These are phyloP conservation scores for Anastatus disparis DNA, from an alignment of 1,140 invertebrate species.

Conservation along the genomic window DNA sequence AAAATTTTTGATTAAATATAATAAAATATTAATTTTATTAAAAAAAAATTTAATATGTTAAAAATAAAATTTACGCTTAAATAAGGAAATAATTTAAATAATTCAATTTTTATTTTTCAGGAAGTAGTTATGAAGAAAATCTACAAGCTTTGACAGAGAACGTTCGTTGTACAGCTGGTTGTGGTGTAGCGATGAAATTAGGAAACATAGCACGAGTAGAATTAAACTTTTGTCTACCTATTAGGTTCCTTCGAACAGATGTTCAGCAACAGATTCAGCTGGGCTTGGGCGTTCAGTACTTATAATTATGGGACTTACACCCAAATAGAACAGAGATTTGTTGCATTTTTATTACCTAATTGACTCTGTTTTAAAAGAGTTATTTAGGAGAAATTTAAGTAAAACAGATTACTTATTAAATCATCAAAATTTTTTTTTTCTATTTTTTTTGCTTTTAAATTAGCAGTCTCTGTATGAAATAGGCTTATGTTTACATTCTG, in stretches of 20 bases:
- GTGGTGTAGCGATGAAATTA: conserved; percentile 81
- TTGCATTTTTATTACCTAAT: conserved; percentile 10
- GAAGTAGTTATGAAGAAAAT: conserved; percentile 57
- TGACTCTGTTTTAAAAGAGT: conserved; percentile 6
- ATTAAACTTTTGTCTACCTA: conserved; percentile 72
- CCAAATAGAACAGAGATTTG: not conserved
- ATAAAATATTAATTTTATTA: not conserved
- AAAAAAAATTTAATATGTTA: not conserved
- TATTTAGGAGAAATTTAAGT: conserved; percentile 5
- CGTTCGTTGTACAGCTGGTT: conserved; percentile 74
- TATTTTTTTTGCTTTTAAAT: not conserved
- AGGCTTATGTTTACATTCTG: not conserved
- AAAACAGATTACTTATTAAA: conserved; percentile 14
- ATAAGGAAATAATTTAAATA: not conserved
- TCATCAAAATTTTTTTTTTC: conserved; percentile 3
- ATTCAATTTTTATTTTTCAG: conserved; percentile 48
- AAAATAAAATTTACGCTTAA: conserved; percentile 10
- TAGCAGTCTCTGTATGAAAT: not conserved
- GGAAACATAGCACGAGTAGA: conserved; percentile 84
- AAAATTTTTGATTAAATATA: not conserved
- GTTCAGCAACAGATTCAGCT: conserved; percentile 61
- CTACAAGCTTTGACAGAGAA: conserved; percentile 64
- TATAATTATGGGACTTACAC: conserved; percentile 47
- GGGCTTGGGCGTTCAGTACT: conserved; percentile 62
- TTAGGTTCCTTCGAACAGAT: conserved; percentile 54